A percentile compares a stretch with the other conserved stretches of the same genome.
Conservation (phyloP, 2,113 vertebrate species). For the Ovibos moschatus region DNA sequence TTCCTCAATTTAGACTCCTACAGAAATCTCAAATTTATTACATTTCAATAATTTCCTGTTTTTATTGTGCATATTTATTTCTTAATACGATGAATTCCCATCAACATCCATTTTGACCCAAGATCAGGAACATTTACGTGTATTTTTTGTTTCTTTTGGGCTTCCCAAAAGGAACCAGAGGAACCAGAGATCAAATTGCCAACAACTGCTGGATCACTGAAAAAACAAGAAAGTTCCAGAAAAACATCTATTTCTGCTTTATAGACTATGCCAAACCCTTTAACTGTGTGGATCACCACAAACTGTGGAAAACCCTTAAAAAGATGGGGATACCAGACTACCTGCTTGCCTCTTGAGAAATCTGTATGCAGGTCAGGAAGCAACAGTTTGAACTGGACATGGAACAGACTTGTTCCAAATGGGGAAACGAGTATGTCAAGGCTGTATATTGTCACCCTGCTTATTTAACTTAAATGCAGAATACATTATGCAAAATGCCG, state of each 20-base stretch:
- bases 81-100: neutral
- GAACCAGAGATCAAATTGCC: neutral
- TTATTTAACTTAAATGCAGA: neutral
- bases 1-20: neutral
- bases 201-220: neutral
- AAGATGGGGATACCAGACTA: neutral
- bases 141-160: neutral
- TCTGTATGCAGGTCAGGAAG: neutral
- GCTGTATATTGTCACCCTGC: neutral
- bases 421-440: neutral
- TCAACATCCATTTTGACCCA: neutral
- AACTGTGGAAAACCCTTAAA: neutral
- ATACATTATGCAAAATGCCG: neutral
- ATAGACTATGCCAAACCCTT: neutral
- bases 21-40: neutral
- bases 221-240: neutral
- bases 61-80: neutral
- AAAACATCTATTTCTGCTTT: neutral
- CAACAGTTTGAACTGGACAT: neutral
- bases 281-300: neutral
- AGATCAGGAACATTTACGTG: neutral
- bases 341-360: neutral
- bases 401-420: neutral
- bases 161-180: neutral
- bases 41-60: neutral